A percentile compares a stretch with the other conserved stretches of the same genome.
These are phyloP conservation scores for Anthoscopus minutus DNA, from an alignment of 2,113 vertebrate genomes.

Conservation along the genomic window DNA sequence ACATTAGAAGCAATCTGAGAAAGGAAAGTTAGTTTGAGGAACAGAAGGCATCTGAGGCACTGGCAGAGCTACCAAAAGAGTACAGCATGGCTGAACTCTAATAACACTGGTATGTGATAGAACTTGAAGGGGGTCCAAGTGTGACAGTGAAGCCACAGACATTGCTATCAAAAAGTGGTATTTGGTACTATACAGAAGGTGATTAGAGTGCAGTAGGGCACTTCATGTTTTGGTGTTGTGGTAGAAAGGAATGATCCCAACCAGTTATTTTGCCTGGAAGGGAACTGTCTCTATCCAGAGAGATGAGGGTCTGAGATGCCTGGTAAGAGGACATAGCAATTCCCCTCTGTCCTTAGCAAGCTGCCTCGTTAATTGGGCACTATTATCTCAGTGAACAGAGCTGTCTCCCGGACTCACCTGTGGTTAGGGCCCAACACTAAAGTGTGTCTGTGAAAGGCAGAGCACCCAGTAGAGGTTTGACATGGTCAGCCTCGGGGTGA, in stretches of 20 bases:
- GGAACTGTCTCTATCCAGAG: neutral
- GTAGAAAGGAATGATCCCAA: neutral
- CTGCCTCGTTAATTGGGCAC: neutral
- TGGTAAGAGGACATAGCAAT: neutral
- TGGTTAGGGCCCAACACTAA: neutral
- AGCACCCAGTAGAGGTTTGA: neutral
- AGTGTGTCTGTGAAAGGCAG: neutral
- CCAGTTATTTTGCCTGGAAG: neutral
- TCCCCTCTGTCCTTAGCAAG: neutral
- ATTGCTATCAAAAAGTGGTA: neutral
- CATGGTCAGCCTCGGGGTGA: rapidly evolving
- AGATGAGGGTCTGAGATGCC: neutral
- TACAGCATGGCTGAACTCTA: neutral
- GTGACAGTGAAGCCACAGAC: neutral
- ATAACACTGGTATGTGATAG: neutral
- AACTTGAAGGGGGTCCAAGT: neutral
- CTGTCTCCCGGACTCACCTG: neutral
- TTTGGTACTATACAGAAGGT: neutral
- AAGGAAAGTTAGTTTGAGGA: neutral
- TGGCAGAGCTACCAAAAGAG: neutral
- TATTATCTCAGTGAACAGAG: neutral
- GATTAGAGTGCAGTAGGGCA: neutral
- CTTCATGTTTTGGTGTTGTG: neutral
- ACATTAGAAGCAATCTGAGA: neutral
- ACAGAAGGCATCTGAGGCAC: neutral